Base-by-base conservation (phyloP, 2,797 vertebrate genomes). In the Helicolenus hilgendorfi region DNA sequence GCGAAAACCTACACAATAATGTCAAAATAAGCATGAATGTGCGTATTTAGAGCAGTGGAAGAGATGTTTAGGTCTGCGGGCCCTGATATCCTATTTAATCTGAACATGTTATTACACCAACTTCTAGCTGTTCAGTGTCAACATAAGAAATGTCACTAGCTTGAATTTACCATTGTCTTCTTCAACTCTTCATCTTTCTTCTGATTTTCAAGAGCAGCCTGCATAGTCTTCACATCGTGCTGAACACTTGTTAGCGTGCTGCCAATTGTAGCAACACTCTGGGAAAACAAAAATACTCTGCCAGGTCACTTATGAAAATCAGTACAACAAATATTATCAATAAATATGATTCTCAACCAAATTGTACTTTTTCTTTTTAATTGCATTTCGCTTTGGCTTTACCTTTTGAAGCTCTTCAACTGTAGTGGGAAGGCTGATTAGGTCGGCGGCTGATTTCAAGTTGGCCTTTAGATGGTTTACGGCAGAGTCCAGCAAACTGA, bases 351-450 rank as follows among this genome's bases (percentile, higher is more conserved):
- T 84, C 6, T 56, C 8, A 15, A 64, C 2, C 29, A 63, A 11
- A 49, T 24, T 8, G 35, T 4, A 41, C 38, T 41, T 41, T 41
- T 68, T 36, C 3, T 56, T 36, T 68, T 36, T 8, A 38, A 1
- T 70, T 79, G 4, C 0, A 4, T 9, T 70, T 70, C 27, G 4
- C 7, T 68, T 20, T 9, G n/a, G 2, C 11, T 93, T 92, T 94
- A 98, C 99, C 98, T 99, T 99, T 90, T 99, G 98, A 88, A 99
- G 98, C 77, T 99, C 98, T 93, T 99, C 99, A 8, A 99, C 98
- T 22, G 98, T 99, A 31, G 97, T 89, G 13, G 99, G 99, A 83
- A 99, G 98, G 90, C 95, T 98, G 89, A 99, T 98, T 89, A 99
- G 92, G 93, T 99, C 98, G 53, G 99, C 97, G 24, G 98, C 98